Evolutionary conservation across 2,113 vertebrate genomes (phyloP), one percentile per base, ranked within the genome.

Genomic region (Passer montanus): DNA sequence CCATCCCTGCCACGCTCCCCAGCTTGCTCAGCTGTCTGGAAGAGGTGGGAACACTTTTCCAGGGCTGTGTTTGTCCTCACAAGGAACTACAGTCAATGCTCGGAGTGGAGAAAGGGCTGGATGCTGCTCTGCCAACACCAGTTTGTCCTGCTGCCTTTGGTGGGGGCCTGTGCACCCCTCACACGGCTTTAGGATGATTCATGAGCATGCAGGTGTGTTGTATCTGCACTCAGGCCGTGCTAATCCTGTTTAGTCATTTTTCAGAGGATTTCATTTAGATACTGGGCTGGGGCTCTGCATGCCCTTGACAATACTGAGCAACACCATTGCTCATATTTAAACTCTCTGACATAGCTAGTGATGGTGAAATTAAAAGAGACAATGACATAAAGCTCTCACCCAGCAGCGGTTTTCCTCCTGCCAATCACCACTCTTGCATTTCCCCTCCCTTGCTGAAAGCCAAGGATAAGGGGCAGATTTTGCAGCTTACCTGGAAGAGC

Each of bases 201-300:
- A 93, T 81, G 84, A 81, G 80, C 50, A 1, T 43, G 50, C 4
- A 16, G 59, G 53, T 37, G 43, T 84, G 63, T 19, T 86, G 63
- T 52, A 58, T 70, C 84, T 84, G 89, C 84, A 35, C 89, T 81
- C 84, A 35, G 84, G 84, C 82, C 55, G 7, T 74, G 83, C 49
- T 95, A 83, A 94, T 90, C 72, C 79, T 66, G 37, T 95, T 90
- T 66, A 94, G 83, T 90, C 70, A 94, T 95, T 96, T 96, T 92
- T 93, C 94, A 96, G 76, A 44, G 89, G 79, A 90, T 95, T 96
- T 94, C 89, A 94, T 92, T 95, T 95, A 88, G 96, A 92, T 88
- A 93, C 83, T 19, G 11, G 79, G 50, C 80, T 62, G 64, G 76
- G 63, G 75, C 58, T 74, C 82, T 55, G 67, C 2, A 2, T 92